Conservation (phyloP, 2,113 vertebrate genomes). For the Taurulus bubalis region DNA sequence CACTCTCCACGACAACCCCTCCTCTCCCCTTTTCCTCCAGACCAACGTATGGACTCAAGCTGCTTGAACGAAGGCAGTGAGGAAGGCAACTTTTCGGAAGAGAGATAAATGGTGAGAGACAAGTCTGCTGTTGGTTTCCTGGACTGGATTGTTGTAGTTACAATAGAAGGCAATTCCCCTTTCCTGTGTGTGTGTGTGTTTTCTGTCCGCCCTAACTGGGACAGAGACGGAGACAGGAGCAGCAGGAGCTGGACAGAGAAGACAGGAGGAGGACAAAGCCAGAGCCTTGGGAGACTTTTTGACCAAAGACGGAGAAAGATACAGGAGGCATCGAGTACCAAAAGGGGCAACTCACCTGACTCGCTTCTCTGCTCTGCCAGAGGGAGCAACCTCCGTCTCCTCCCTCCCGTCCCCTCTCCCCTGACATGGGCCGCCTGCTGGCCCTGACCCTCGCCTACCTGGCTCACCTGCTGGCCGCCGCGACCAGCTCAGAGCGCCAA, state of each 20-base stretch:
- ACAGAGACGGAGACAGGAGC: conserved; percentile 35
- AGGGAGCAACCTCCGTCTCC: conserved; percentile 30
- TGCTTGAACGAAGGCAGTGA: conserved; percentile 57
- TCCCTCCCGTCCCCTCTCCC: conserved; percentile 1
- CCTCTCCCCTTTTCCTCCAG: conserved; percentile 49
- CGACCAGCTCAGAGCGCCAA: conserved; percentile 65
- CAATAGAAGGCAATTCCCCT: conserved; percentile 70
- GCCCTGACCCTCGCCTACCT: conserved; percentile 72
- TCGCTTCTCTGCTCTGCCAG: conserved; percentile 32
- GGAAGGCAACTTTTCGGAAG: conserved; percentile 60
- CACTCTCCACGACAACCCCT: conserved; percentile 42
- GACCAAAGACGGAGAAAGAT: not conserved
- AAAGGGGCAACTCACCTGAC: conserved; percentile 15
- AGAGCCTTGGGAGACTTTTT: conserved; percentile 20
- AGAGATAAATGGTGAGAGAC: conserved; percentile 66
- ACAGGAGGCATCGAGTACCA: not conserved
- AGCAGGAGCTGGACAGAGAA: conserved; percentile 48
- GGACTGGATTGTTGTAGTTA: conserved; percentile 57
- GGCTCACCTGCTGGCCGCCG: conserved; percentile 67
- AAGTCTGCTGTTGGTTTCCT: conserved; percentile 69
- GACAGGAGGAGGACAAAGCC: conserved; percentile 17
- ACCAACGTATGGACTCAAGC: conserved; percentile 58
- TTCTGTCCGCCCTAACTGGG: conserved; percentile 44
- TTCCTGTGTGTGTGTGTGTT: conserved; percentile 46
- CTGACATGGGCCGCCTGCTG: conserved; percentile 76